phyloP scores from a whole-genome alignment of 2,888 invertebrate species.

The Ectobius pallidus region DNA sequence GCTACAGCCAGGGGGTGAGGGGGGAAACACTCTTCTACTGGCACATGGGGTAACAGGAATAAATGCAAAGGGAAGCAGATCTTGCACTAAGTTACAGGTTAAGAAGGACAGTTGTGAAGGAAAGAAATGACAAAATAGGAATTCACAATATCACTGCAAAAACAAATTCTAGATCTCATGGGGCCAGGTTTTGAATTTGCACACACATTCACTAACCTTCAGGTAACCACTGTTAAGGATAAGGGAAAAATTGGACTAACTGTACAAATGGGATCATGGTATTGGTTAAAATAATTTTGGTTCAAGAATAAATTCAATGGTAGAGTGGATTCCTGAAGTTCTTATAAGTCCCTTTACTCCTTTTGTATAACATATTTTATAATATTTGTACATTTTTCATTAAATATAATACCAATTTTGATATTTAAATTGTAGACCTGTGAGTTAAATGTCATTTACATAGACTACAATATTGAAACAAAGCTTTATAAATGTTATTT shows the following conservation, averaged over 20 bases:
- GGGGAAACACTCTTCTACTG: slow-evolving; percentile 22
- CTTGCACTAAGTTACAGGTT: slow-evolving; percentile 26
- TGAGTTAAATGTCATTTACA: neutral
- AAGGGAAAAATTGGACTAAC: neutral
- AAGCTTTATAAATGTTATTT: no score
- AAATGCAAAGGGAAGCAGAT: slow-evolving; percentile 18
- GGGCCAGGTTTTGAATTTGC: slow-evolving; percentile 1
- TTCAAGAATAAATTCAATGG: no score
- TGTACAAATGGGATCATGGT: no score
- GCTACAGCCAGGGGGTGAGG: slow-evolving; percentile 58
- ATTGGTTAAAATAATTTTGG: no score
- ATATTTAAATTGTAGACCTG: neutral
- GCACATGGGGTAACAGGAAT: slow-evolving; percentile 4
- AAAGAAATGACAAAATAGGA: neutral
- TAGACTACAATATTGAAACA: no score
- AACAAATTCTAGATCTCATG: neutral
- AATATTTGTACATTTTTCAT: neutral
- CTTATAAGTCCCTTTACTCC: neutral
- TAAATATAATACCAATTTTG: neutral
- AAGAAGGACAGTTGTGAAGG: slow-evolving; percentile 5
- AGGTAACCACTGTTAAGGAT: neutral
- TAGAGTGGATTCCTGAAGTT: neutral
- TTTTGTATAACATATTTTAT: neutral
- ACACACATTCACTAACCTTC: slow-evolving; percentile 11
- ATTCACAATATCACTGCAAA: neutral